These are phyloP conservation scores for Australoheros facetus DNA, from an alignment of 2,797 vertebrate species.

Conservation along the genomic window DNA sequence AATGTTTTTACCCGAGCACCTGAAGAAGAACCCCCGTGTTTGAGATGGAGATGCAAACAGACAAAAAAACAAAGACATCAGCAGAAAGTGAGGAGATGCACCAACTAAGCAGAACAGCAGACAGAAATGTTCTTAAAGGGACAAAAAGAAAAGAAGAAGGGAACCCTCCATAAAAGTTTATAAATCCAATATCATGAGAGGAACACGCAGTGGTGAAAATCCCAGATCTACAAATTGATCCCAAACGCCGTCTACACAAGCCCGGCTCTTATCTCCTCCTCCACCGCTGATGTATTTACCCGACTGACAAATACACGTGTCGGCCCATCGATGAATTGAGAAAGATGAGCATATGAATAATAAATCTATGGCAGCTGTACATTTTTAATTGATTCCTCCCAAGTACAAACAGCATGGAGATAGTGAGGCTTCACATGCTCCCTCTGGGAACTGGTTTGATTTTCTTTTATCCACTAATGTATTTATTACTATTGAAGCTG, in stretches of 20 bases:
- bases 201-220: background rate
- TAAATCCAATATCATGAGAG: background rate
- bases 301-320: constrained; percentile 57
- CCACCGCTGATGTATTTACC: constrained; percentile 46
- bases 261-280: constrained; percentile 4
- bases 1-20: constrained; percentile 41
- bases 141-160: background rate
- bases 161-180: constrained; percentile 11
- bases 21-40: constrained; percentile 13
- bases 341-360: constrained; percentile 79
- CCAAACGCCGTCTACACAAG: background rate
- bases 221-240: background rate
- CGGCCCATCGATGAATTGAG: constrained; percentile 50
- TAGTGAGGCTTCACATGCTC: constrained; percentile 62
- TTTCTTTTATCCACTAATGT: constrained; percentile 74
- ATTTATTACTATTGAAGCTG: constrained; percentile 73
- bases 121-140: constrained; percentile 12
- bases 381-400: constrained; percentile 81
- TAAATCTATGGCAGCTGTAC: constrained; percentile 77
- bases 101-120: background rate
- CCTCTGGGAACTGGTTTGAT: constrained; percentile 63
- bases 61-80: constrained; percentile 26
- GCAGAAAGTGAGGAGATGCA: constrained; percentile 16
- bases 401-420: constrained; percentile 80
- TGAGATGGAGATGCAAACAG: constrained; percentile 21